These are phyloP conservation scores for Bombus ignitus DNA, from an alignment of 1,140 invertebrate species.

Conservation along the genomic window DNA sequence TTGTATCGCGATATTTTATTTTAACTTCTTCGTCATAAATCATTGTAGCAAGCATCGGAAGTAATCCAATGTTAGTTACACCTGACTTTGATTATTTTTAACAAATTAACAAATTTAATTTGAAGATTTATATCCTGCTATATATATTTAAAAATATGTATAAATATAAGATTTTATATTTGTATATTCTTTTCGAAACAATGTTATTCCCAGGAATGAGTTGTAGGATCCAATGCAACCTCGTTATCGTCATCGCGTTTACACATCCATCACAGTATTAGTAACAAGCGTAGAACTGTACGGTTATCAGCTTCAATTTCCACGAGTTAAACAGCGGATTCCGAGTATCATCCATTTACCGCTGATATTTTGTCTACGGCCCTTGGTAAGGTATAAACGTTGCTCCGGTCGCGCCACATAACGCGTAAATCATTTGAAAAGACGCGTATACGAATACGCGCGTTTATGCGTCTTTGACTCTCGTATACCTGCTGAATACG, in stretches of 20 bases:
- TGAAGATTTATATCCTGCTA: too few relatives aligned
- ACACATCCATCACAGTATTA: not conserved
- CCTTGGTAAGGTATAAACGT: slow-evolving; percentile 50
- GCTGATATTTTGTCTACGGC: slow-evolving; percentile 76
- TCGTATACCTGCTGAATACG: not conserved
- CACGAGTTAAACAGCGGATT: slow-evolving; percentile 64
- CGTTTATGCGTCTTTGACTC: slow-evolving; percentile 26
- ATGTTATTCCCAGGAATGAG: too few relatives aligned
- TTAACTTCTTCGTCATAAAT: too few relatives aligned
- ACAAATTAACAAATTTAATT: too few relatives aligned
- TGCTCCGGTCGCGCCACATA: slow-evolving; percentile 51
- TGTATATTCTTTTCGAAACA: too few relatives aligned
- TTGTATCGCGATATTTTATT: too few relatives aligned
- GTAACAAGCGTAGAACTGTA: not conserved
- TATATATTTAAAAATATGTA: too few relatives aligned
- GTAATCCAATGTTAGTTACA: too few relatives aligned
- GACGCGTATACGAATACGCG: slow-evolving; percentile 17
- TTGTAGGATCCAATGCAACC: too few relatives aligned
- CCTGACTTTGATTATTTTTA: too few relatives aligned
- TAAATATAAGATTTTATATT: too few relatives aligned
- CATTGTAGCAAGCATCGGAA: too few relatives aligned
- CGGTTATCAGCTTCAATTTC: slow-evolving; percentile 56
- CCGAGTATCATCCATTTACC: slow-evolving; percentile 67
- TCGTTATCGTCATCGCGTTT: slow-evolving; percentile 15
- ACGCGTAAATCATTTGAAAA: slow-evolving; percentile 64